Percentiles rank a stretch among this genome's conserved stretches.
phyloP scores from a whole-genome alignment of 92 coral and sea anemone genomes.

The Palythoa caribaeorum region DNA sequence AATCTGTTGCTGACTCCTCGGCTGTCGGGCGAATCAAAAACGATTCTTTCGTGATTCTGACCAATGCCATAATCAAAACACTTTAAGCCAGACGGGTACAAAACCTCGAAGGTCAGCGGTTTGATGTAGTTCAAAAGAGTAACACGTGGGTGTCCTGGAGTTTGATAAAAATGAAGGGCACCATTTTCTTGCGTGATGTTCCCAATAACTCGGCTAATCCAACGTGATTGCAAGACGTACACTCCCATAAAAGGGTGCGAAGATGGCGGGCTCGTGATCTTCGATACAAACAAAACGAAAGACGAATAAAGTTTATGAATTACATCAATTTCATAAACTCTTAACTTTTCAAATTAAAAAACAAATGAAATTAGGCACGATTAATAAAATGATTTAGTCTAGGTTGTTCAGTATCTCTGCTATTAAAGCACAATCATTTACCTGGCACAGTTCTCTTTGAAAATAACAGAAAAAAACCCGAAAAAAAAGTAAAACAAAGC shows the following conservation, averaged over 20 bases:
- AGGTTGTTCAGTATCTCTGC: no score
- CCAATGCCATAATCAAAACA: constrained; percentile 89
- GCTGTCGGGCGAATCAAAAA: constrained; percentile 72
- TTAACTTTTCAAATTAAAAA: background rate
- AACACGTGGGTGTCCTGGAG: constrained; percentile 83
- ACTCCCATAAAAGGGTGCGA: constrained; percentile 72
- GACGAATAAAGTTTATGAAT: background rate
- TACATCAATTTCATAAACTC: no score
- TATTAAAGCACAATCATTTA: no score
- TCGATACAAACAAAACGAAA: constrained; percentile 11
- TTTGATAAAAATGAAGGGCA: constrained; percentile 81
- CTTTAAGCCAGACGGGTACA: constrained; percentile 84
- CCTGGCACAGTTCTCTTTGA: no score
- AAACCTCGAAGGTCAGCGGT: constrained; percentile 74
- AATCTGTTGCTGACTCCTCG: constrained; percentile 72
- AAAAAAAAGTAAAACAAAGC: no score
- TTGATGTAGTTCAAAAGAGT: constrained; percentile 77
- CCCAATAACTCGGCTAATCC: constrained; percentile 83
- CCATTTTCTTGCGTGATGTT: constrained; percentile 78
- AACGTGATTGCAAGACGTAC: constrained; percentile 77
- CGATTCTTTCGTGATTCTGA: constrained; percentile 88
- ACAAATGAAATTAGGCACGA: background rate
- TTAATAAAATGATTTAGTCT: no score
- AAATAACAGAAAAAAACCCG: no score
- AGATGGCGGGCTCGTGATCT: constrained; percentile 76